phyloP scores from a whole-genome alignment of 1,140 invertebrate genomes.

The Drosophila mojavensis region DNA sequence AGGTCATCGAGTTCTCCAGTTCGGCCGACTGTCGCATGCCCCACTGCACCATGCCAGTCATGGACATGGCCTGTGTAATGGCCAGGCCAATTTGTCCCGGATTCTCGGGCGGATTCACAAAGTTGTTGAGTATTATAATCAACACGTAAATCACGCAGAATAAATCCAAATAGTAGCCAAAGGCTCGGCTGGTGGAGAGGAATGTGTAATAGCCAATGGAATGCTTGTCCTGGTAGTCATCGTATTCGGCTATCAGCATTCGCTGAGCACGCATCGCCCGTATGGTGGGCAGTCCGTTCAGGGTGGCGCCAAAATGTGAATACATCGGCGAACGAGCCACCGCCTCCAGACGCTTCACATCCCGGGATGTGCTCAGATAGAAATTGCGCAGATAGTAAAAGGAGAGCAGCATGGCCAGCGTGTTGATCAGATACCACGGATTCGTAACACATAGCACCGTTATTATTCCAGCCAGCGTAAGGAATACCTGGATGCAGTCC shows the following conservation, averaged over 20 bases:
- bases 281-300: conserved; percentile 91
- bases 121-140: conserved; percentile 87
- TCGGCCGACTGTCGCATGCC: conserved; percentile 87
- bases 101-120: conserved; percentile 85
- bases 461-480: conserved; percentile 90
- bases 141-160: conserved; percentile 89
- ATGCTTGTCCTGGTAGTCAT: conserved; percentile 87
- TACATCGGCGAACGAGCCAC: conserved; percentile 91
- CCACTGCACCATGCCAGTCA: conserved; percentile 89
- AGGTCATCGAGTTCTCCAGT: conserved; percentile 90
- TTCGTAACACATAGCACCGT: conserved; percentile 90
- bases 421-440: conserved; percentile 90
- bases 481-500: conserved; percentile 90
- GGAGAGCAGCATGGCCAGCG: conserved; percentile 87
- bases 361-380: conserved; percentile 92
- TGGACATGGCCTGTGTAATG: conserved; percentile 91
- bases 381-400: conserved; percentile 91
- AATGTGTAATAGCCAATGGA: conserved; percentile 91
- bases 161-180: conserved; percentile 90
- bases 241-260: conserved; percentile 88
- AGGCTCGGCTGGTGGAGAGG: conserved; percentile 91
- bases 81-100: conserved; percentile 91
- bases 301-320: conserved; percentile 89
- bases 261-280: conserved; percentile 87
- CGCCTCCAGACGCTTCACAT: conserved; percentile 94